Percentiles rank a stretch among this genome's conserved stretches.
Evolutionary conservation across 2,113 vertebrate species (phyloP).

Genomic region (Serilophus lunatus): DNA sequence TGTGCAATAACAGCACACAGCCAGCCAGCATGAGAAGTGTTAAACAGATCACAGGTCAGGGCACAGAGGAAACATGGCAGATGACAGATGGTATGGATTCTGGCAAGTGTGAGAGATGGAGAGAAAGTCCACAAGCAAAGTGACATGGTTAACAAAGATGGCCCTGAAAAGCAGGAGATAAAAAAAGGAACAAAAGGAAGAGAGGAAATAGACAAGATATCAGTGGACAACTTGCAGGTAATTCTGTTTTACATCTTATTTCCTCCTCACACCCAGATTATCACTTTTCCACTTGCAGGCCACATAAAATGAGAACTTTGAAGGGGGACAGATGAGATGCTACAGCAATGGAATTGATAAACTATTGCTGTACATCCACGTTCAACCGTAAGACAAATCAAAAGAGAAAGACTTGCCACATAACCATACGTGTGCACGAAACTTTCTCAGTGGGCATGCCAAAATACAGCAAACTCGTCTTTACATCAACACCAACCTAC

Average conservation of each 20-base stretch:
- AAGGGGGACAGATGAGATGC: neutral
- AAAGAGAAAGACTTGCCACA: neutral
- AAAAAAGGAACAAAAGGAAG: neutral
- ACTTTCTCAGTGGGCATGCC: neutral
- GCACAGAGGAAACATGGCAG: neutral
- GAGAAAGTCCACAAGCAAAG: neutral
- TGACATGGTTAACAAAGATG: neutral
- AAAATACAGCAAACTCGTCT: neutral
- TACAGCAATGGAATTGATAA: neutral
- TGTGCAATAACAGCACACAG: neutral
- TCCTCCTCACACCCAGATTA: neutral
- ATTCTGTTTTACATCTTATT: neutral
- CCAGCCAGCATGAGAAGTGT: neutral
- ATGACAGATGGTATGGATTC: neutral
- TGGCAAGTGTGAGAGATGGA: neutral
- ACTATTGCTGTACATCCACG: neutral
- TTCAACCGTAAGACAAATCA: neutral
- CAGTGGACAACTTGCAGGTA: neutral
- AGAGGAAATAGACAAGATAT: neutral
- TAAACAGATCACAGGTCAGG: neutral
- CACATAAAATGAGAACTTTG: neutral
- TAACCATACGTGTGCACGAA: rapidly evolving
- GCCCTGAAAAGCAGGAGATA: neutral
- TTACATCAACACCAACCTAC: neutral
- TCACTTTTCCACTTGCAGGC: neutral